Percentiles rank a stretch among this genome's conserved stretches.
phyloP scores from a whole-genome alignment of 2,113 vertebrate genomes.

The Chaetops frenatus region DNA sequence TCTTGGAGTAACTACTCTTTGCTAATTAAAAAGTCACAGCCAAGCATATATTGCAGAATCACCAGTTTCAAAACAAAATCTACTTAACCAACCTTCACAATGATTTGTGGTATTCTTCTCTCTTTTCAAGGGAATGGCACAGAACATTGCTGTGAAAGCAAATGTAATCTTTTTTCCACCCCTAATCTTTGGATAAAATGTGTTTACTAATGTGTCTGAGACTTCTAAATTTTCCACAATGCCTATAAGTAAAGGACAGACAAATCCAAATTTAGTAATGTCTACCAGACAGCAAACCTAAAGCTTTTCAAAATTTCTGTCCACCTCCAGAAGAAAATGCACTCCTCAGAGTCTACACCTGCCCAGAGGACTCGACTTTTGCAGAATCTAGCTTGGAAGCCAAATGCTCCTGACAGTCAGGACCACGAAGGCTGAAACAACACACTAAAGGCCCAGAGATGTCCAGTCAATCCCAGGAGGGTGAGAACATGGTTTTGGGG shows the following conservation, averaged over 20 bases:
- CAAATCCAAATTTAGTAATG: background rate
- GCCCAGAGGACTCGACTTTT: background rate
- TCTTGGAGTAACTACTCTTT: background rate
- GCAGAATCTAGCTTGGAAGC: background rate
- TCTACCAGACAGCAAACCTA: background rate
- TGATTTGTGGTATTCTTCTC: background rate
- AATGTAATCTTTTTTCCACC: fast-evolving
- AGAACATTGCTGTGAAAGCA: background rate
- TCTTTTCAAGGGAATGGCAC: background rate
- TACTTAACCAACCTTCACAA: background rate
- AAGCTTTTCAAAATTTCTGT: background rate
- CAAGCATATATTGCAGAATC: background rate
- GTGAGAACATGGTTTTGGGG: background rate
- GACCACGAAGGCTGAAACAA: background rate
- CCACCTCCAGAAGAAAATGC: background rate
- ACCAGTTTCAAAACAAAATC: background rate
- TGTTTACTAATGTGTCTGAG: background rate
- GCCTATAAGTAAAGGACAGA: background rate
- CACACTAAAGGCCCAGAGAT: background rate
- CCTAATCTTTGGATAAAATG: background rate
- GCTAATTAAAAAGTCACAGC: background rate
- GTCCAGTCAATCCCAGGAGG: background rate
- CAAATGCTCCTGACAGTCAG: background rate
- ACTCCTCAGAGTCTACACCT: background rate
- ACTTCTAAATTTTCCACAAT: background rate